Base-by-base conservation (phyloP, 2,888 invertebrate species). In the Archips crataeganus region DNA sequence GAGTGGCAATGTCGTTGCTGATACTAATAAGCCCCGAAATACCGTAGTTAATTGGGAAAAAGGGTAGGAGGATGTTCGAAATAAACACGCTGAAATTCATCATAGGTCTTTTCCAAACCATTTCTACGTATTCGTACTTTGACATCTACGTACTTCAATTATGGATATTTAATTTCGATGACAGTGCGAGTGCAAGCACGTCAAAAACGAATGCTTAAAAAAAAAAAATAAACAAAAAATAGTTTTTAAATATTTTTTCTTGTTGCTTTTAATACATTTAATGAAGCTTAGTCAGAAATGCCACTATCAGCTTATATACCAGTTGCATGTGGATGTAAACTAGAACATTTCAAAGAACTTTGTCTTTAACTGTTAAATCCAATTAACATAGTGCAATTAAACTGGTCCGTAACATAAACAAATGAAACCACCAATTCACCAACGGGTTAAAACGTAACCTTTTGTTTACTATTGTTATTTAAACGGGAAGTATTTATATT, bases 401-500 rank as follows among this genome's bases (percentile, higher is more conserved):
- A 54, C 15, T 6, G 32, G 3, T 32, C 32, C 32, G 32, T 10
- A 57, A 57, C 11, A 10, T 32, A 57, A 57, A 57, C 32, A 57
- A 57, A 57, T 57, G 32, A 57, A 57, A 57, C 57, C 32, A 57
- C 32, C 57, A 57, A 57, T 57, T 32, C 32, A 32, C 32, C 11
- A 4, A 32, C 57, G 11, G 57, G 11, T 57, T 57, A 1, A 32
- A 32, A 10, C 57, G 15, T 54, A 57, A 11, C 32, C 32, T 11
- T 11, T 57, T 11, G 63, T 47, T 32, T 13, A 63, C 47, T 34
- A 47, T 63, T 47, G 42, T 45, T 13, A 32, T 15, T 15, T 42
- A 63, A 63, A 47, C 63, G 32, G 45, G 63, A 63, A 13, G 63
- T 47, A 63, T 63, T 63, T 45, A 42, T 47, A 32, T 32, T 8